Base-by-base conservation (phyloP, 2,888 invertebrate genomes). In the Xanthia togata region DNA sequence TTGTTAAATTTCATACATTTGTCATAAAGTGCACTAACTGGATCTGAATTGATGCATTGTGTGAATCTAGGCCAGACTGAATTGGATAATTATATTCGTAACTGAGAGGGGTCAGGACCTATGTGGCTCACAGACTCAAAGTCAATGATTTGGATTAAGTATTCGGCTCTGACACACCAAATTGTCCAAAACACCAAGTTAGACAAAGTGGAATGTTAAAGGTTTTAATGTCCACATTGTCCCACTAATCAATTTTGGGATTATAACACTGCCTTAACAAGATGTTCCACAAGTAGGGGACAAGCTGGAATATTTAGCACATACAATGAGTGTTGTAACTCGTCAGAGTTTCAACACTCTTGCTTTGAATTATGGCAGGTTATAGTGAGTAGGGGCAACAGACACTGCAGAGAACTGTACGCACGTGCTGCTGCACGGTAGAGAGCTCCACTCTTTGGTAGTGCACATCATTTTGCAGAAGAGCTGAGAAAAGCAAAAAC, bases 11-110 rank as follows among this genome's bases (percentile, higher is more conserved):
- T 41, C 26, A 68, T 70, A 78, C 78, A 70, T 26, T 55, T 78
- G 60, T 44, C 9, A 20, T 23, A 31, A n/a, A 55, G 41, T 80
- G 80, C 79, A 78, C 41, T 73, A 62, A 80, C 55, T 63, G 26
- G 26, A 17, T 31, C 11, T 74, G 50, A 74, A 80, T 74, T 50
- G 74, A 57, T 35, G 74, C 74, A 57, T 63, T 80, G 67, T 63
- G 50, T 47, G 23, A 23, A 74, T 68, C 74, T 62, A 57, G 67
- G 65, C 8, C 62, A 63, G 35, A 14, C 47, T 67, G 23, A 74
- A 79, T 80, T 79, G 67, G 47, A 67, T 80, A 62, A 79, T 79
- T 35, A 47, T 41, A 55, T 50, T 74, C 20, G 14, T 64, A 35
- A 47, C 31, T 26, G 47, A 8, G 38, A 55, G 8, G 31, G 47